These are phyloP conservation scores for Platalea minor DNA, from an alignment of 2,797 vertebrate genomes.

Conservation along the genomic window DNA sequence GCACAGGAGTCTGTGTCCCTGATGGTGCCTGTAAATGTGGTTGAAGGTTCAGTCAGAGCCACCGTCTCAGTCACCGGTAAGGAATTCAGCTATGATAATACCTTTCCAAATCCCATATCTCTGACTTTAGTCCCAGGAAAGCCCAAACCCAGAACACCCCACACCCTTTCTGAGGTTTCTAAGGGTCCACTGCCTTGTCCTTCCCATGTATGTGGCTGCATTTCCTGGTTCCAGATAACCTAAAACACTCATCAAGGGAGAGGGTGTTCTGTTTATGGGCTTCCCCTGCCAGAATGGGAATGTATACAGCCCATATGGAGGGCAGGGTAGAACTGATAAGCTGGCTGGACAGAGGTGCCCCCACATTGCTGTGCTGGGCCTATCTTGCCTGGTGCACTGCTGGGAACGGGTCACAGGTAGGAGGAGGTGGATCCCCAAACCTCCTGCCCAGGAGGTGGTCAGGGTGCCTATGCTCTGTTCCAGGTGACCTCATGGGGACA, in stretches of 20 bases:
- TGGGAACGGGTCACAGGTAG: neutral
- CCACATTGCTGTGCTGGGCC: neutral
- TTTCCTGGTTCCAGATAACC: neutral
- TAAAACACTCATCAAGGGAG: neutral
- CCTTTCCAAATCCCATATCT: neutral
- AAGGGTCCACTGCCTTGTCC: neutral
- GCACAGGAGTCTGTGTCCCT: conserved; percentile 40
- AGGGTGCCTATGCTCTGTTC: neutral
- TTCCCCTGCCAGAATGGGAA: neutral
- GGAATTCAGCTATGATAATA: neutral
- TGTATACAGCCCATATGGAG: neutral
- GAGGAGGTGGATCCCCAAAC: neutral
- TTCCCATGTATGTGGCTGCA: fast-evolving
- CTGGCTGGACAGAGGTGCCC: neutral
- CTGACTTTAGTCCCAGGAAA: neutral
- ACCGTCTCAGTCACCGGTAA: conserved; percentile 33
- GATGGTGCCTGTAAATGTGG: conserved; percentile 24
- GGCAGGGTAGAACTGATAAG: neutral
- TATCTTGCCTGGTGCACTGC: neutral
- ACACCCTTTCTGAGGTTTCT: neutral
- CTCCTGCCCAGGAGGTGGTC: neutral
- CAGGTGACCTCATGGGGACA: conserved; percentile 48
- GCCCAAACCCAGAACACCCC: neutral
- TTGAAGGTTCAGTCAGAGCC: conserved; percentile 61
- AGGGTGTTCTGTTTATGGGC: neutral